Evolutionary conservation across 2,113 vertebrate genomes (phyloP), one percentile per base, ranked within the genome.

Genomic region (Siniperca knerii): DNA sequence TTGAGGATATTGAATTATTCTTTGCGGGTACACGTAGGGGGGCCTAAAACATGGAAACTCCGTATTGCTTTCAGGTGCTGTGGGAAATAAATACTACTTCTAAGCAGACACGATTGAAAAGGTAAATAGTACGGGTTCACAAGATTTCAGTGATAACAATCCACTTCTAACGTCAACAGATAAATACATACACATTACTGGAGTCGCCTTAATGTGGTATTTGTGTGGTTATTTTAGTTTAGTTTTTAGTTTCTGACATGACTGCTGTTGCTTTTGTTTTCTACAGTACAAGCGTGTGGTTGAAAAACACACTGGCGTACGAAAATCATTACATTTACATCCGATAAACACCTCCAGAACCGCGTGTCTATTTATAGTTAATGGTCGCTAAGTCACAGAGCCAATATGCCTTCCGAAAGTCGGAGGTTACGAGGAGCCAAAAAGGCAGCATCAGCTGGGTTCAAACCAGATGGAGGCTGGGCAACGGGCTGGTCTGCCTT

Each of bases 381-480:
- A 40, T 4, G 15, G 6, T 0, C 9, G 20, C 21, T 6, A 4
- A 33, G 16, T 16, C 33, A 13, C 3, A 0, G 8, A 23, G 29
- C 10, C 35, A 6, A 13, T 4, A 0, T 1, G 20, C 8, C 8
- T n/a, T 0, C 0, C 0, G 15, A 23, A 57, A 35, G 8, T 5
- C 2, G 8, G 29, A 21, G 11, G 8, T 90, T 81, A 81, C 79
- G 87, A 88, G 54, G 76, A 11, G 44, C 58, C 8, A 0, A 4
- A 25, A 84, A 89, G 9, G 87, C 87, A 75, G 1, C 90, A 81
- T 75, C 82, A 86, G 81, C 79, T 83, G 85, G 33, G 70, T 25
- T 81, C 48, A 52, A 55, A 82, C 0, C 89, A 87, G 89, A 87
- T 86, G 89, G 91, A 88, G 78, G 83, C 74, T 70, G 91, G 81